phyloP scores from a whole-genome alignment of 2,797 vertebrate genomes.

The Tenualosa ilisha region DNA sequence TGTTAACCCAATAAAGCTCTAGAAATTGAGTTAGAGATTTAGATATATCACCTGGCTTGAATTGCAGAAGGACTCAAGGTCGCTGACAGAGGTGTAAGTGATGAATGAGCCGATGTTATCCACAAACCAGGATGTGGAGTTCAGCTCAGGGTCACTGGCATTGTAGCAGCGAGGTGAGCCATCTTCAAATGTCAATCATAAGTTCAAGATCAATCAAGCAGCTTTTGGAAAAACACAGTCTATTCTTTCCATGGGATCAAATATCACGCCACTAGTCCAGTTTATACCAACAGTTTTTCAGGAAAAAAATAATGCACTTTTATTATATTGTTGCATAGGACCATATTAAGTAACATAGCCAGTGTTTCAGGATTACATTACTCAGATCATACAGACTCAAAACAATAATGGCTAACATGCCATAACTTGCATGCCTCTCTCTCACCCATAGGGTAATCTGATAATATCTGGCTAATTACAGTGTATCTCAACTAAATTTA shows the following conservation, averaged over 20 bases:
- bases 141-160: slow-evolving; percentile 59
- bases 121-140: slow-evolving; percentile 69
- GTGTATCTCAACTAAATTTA: no score
- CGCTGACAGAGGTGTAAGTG: slow-evolving; percentile 58
- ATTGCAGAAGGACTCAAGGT: slow-evolving; percentile 59
- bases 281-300: no score
- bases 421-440: no score
- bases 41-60: slow-evolving; percentile 50
- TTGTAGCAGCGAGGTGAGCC: slow-evolving; percentile 62
- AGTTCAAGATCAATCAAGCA: background rate
- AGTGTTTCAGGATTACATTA: no score
- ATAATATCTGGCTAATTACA: no score
- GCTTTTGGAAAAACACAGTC: background rate
- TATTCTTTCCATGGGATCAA: no score
- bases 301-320: no score
- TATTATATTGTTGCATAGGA: background rate
- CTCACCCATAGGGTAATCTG: no score
- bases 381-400: no score
- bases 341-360: no score
- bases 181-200: slow-evolving; percentile 46
- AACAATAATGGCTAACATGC: no score
- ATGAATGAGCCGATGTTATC: slow-evolving; percentile 65
- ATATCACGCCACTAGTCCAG: no score
- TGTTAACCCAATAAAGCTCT: background rate
- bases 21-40: background rate